Evolutionary conservation across 2,797 vertebrate species (phyloP), one percentile per base, ranked within the genome.

Genomic region (Clarias laeviceps): DNA sequence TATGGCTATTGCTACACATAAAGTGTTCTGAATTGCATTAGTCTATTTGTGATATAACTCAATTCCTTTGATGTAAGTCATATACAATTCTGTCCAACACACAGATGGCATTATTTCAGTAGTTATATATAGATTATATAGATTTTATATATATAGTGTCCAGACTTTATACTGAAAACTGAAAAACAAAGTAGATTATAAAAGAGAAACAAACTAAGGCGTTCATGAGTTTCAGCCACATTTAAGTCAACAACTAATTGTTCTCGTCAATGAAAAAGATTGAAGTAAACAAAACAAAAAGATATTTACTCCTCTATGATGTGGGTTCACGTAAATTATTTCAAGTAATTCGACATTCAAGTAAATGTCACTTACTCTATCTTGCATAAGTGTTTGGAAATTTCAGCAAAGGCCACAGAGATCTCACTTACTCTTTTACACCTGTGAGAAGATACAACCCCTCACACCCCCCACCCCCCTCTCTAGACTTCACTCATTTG

Each of bases 401-500:
- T 77, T 87, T 82, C 34, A 80, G 34, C n/a, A 79, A 69, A 84
- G 20, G 56, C 69, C 82, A 66, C 70, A 84, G 12, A 84, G 57
- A 54, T 64, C 69, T 81, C 15, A 74, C 57, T 80, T 80, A 84
- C 62, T 82, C 62, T 84, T 34, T 62, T 40, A 77, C 82, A 87
- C 32, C 82, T 74, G 37, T 76, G 37, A 81, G 22, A 84, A 84
- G 29, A 27, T 24, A 81, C 22, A n/a, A 66, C 24, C 15, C 64
- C 54, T 74, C 17, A 17, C 29, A 34, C 12, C 65, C 20, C 40
- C 29, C 77, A 5, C 64, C 20, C 22, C 37, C 50, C 45, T 24
- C 62, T 84, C 70, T 76, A 27, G 64, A 84, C 65, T 80, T 83
- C 32, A 87, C 78, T 87, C 62, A 34, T 76, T 56, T 87, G 65